Percentiles rank a stretch among this genome's conserved stretches.
Conservation (phyloP, 30 jellyfish, hydroid and myxozoan genomes). For the Morbakka virulenta region DNA sequence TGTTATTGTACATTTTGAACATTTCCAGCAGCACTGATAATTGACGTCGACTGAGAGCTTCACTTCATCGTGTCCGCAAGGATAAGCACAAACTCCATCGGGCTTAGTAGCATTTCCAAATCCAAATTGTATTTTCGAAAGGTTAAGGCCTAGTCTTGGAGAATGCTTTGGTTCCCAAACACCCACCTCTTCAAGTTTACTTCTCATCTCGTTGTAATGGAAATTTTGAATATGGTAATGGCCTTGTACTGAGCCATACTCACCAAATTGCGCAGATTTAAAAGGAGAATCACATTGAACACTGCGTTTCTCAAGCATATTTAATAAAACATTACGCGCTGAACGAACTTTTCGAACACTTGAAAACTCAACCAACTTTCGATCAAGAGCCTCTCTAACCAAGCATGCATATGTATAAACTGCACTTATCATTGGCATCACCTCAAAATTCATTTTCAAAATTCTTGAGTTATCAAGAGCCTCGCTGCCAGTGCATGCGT, state of each 20-base stretch:
- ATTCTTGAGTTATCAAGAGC: neutral
- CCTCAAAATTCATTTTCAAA: neutral
- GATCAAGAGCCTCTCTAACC: neutral
- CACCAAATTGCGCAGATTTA: neutral
- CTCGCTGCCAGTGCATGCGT: slow-evolving; percentile 31
- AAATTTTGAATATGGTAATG: neutral
- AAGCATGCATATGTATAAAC: slow-evolving; percentile 8
- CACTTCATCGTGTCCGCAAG: slow-evolving; percentile 51
- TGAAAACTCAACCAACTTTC: neutral
- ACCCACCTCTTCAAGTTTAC: neutral
- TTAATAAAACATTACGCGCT: neutral
- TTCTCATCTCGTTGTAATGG: neutral
- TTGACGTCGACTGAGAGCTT: neutral
- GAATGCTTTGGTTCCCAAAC: neutral
- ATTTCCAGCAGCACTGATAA: slow-evolving; percentile 40
- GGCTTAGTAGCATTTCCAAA: neutral
- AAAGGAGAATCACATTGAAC: neutral
- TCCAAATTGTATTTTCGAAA: neutral
- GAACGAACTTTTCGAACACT: neutral
- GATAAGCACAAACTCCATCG: slow-evolving; percentile 48
- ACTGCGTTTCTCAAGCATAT: neutral
- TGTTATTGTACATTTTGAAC: slow-evolving; percentile 26
- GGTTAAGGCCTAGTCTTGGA: neutral
- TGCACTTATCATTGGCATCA: slow-evolving; percentile 13
- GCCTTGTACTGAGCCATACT: neutral